Evolutionary conservation across 2,888 invertebrate genomes (phyloP), one percentile per base, ranked within the genome.

Genomic region (Baronia brevicornis): DNA sequence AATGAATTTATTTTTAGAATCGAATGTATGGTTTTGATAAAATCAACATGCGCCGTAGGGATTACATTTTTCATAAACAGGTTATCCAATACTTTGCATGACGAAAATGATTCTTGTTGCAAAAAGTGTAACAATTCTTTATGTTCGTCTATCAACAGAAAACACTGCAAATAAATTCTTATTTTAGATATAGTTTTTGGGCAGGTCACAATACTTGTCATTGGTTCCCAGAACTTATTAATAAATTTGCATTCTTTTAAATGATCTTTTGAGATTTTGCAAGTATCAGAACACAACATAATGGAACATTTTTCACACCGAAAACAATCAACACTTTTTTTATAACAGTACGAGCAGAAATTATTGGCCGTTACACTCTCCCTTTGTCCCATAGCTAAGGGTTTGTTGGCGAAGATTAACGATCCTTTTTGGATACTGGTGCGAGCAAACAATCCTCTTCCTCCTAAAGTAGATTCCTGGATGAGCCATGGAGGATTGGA

Each of bases 381-480:
- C 24, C 90, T 85, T 0, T 91, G 90, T 1, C 91, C 92, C 13
- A 89, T 56, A 2, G 91, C 77, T 9, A 93, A 56, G 0, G 93
- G 89, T 29, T 72, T 78, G 58, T 93, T 93, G 10, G 71, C 66
- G 55, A 91, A 92, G 39, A 94, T 88, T 3, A 90, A 52, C 48
- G 89, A 88, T 28, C 91, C 91, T 30, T 71, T 67, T 37, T 77
- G 66, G 26, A 93, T 89, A 44, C 87, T 80, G 33, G 86, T 73
- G 1, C 71, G 77, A 13, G 92, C 90, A 47, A 92, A 89, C 9
- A 93, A 51, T 12, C 93, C 93, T 42, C 91, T 87, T 8, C 92
- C 93, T 11, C 90, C 87, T 6, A 90, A 60, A 6, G 60, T 48
- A 0, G 92, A 91, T 44, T 71, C 58, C 40, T 70, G 77, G 28